Percentiles rank a stretch among this genome's conserved stretches.
phyloP scores from a whole-genome alignment of 30 jellyfish, hydroid and myxozoan species.

The Thelohanellus kitauei region DNA sequence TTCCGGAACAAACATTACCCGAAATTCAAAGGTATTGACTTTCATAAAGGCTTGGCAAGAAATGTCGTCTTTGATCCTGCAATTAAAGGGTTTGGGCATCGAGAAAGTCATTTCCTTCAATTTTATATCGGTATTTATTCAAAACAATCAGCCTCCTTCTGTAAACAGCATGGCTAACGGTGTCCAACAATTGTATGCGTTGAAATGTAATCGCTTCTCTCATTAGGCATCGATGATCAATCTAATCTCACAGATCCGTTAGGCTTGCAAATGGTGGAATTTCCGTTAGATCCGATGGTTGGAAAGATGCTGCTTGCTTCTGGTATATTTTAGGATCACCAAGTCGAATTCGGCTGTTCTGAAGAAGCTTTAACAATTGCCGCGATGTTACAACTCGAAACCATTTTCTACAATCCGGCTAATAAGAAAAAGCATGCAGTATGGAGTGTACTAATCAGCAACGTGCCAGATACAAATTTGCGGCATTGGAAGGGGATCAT shows the following conservation, averaged over 20 bases:
- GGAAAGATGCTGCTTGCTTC: slow-evolving; percentile 47
- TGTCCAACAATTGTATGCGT: slow-evolving; percentile 43
- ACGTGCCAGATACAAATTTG: slow-evolving; percentile 27
- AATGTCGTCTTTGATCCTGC: slow-evolving; percentile 37
- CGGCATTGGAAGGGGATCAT: slow-evolving; percentile 86
- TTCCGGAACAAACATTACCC: slow-evolving; percentile 33
- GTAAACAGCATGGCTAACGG: slow-evolving; percentile 84
- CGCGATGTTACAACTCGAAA: slow-evolving; percentile 82
- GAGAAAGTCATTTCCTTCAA: slow-evolving; percentile 34
- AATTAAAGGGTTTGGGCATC: slow-evolving; percentile 44
- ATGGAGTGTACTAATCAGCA: slow-evolving; percentile 7
- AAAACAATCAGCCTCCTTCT: slow-evolving; percentile 33
- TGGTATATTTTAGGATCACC: slow-evolving; percentile 6
- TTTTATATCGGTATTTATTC: slow-evolving; percentile 17
- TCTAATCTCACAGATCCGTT: slow-evolving; percentile 49
- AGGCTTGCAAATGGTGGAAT: slow-evolving; percentile 80
- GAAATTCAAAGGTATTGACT: slow-evolving; percentile 44
- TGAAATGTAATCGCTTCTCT: slow-evolving; percentile 13
- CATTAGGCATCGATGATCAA: slow-evolving; percentile 22
- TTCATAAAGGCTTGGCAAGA: slow-evolving; percentile 11
- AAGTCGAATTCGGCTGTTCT: slow-evolving; percentile 60
- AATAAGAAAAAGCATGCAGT: slow-evolving; percentile 22
- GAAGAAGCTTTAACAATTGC: slow-evolving; percentile 69
- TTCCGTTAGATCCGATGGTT: slow-evolving; percentile 78
- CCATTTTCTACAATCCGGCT: slow-evolving; percentile 15